phyloP scores from a whole-genome alignment of 2,113 vertebrate genomes.

The Bubo blakistoni region DNA sequence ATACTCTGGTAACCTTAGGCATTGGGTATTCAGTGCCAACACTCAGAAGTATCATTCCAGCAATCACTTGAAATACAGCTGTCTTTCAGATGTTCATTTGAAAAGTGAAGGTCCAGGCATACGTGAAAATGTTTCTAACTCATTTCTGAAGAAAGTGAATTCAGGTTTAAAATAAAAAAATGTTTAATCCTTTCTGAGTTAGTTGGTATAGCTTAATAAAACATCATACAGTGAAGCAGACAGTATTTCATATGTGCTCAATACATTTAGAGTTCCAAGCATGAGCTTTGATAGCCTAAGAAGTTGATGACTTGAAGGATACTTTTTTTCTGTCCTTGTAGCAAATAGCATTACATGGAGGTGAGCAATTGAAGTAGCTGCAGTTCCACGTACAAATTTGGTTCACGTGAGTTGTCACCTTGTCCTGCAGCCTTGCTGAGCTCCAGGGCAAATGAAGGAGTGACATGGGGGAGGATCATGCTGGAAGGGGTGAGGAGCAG shows the following conservation, averaged over 20 bases:
- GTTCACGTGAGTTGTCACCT: accelerated
- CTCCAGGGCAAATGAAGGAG: neutral
- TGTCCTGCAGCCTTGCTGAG: neutral
- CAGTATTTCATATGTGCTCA: neutral
- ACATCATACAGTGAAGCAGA: neutral
- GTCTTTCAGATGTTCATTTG: neutral
- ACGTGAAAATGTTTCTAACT: neutral
- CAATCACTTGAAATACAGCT: neutral
- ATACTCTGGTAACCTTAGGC: neutral
- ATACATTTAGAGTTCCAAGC: neutral
- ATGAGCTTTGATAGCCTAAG: neutral
- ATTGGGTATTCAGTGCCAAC: neutral
- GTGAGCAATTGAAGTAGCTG: neutral
- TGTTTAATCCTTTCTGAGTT: neutral
- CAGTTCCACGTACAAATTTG: accelerated
- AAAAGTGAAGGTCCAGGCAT: neutral
- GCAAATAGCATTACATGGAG: neutral
- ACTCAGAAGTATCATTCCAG: neutral
- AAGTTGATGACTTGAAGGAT: neutral
- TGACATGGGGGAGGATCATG: accelerated
- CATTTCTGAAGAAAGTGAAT: neutral
- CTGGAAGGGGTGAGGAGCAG: neutral
- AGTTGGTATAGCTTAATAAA: neutral
- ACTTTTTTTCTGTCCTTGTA: neutral
- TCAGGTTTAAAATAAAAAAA: neutral